Conservation (phyloP, 2,888 invertebrate species). For the Melieria picta region DNA sequence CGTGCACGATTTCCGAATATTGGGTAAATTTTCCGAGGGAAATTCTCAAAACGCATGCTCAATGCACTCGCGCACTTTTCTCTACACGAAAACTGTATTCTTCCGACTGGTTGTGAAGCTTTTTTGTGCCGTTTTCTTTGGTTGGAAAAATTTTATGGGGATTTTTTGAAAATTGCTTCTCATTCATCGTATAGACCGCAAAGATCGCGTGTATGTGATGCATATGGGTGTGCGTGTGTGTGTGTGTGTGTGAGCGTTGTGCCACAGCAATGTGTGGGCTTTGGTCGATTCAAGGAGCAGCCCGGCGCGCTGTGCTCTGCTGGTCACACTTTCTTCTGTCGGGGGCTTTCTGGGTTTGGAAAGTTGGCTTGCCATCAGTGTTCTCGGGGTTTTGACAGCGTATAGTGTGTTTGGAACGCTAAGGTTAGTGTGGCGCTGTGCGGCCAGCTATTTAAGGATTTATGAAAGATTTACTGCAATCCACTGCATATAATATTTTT, state of each 20-base stretch:
- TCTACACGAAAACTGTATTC: not conserved
- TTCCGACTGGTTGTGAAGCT: not conserved
- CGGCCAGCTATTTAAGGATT: slow-evolving; percentile 21
- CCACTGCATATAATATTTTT: too few species aligned
- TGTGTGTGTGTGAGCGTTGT: slow-evolving; percentile 34
- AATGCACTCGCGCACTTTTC: too few species aligned
- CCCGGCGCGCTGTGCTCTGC: not conserved
- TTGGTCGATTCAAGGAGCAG: slow-evolving; percentile 23
- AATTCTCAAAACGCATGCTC: too few species aligned
- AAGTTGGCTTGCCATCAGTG: slow-evolving; percentile 66
- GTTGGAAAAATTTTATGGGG: too few species aligned
- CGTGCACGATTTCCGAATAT: not conserved
- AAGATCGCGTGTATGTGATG: not conserved
- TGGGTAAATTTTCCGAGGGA: too few species aligned
- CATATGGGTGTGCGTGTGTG: not conserved
- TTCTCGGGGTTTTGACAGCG: slow-evolving; percentile 68
- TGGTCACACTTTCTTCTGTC: slow-evolving; percentile 9
- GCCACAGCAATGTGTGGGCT: slow-evolving; percentile 45
- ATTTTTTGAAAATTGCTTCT: too few species aligned
- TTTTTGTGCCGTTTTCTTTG: not conserved
- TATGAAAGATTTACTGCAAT: slow-evolving; percentile 14
- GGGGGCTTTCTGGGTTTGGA: slow-evolving; percentile 63
- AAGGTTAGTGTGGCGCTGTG: slow-evolving; percentile 62
- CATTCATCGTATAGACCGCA: slow-evolving; percentile 7
- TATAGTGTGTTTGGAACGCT: slow-evolving; percentile 68